Base-by-base conservation (phyloP, 2,113 vertebrate genomes). In the Polyodon spathula region DNA sequence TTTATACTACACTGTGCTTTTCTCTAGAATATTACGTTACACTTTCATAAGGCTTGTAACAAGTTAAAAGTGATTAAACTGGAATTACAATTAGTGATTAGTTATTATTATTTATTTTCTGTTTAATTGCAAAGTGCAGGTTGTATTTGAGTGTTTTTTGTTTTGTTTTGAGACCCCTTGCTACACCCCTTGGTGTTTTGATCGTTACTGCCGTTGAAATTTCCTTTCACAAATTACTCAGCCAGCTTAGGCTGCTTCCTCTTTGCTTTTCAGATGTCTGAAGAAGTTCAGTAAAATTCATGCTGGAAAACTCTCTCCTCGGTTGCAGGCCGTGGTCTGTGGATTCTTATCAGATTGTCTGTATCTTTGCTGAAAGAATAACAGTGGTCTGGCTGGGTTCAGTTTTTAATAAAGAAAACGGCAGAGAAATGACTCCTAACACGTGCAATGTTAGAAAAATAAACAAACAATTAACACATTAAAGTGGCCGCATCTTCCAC, bases 161-260 rank as follows among this genome's bases (percentile, higher is more conserved):
- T n/a, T 14, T 50, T 50, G 10, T 50, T n/a, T 12, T 1, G 46
- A 50, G 42, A 43, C 10, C n/a, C n/a, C n/a, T 14, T 50, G 16
- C 16, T 54, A 16, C 16, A 12, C 53, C 4, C 3, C 16, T 54
- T 54, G 6, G 16, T 27, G 16, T 54, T 54, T 54, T 37, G 16
- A 37, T 37, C 53, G 53, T 54, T 54, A 54, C 37, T 54, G 53
- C 4, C 53, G n/a, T 14, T 54, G 15, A 11, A 16, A 16, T 27
- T 54, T 54, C 53, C 53, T 54, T 54, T 37, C 15, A 14, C 53
- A 54, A 54, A 54, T 37, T 54, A 54, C 53, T 54, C 53, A 17
- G 37, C 53, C 53, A 54, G 16, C 53, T 4, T 16, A 9, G n/a
- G 16, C 53, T 27, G 53, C 53, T 54, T 54, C 53, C 53, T 50